Percentiles rank a stretch among this genome's conserved stretches.
phyloP scores from a whole-genome alignment of 2,888 invertebrate species.

The Hypomecis atomaria region DNA sequence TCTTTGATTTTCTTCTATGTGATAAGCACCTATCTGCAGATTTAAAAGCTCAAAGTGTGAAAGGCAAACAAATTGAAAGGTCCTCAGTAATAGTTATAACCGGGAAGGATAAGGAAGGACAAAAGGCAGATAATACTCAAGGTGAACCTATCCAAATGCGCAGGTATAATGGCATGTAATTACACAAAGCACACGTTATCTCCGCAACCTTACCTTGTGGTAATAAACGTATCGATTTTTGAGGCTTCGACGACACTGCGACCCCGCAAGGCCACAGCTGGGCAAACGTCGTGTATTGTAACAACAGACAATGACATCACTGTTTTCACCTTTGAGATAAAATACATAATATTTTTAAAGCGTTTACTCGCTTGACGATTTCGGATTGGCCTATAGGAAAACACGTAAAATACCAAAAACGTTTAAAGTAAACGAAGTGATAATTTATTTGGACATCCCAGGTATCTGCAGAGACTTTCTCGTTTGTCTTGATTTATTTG shows the following conservation, averaged over 20 bases:
- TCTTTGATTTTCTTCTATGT: no score
- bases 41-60: conserved; percentile 1
- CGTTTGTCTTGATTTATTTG: conserved; percentile 8
- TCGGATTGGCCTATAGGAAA: conserved; percentile 29
- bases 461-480: neutral
- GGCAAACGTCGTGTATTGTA: conserved; percentile 64
- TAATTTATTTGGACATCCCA: conserved; percentile 16
- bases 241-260: conserved; percentile 56
- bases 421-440: conserved; percentile 14
- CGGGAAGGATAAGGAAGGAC: conserved; percentile 27
- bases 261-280: conserved; percentile 81
- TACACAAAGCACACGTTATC: conserved; percentile 43
- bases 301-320: conserved; percentile 73
- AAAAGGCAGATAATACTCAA: conserved; percentile 23
- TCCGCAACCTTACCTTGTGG: conserved; percentile 45
- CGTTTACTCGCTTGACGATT: conserved; percentile 32
- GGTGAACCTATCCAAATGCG: conserved; percentile 28
- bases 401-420: conserved; percentile 15
- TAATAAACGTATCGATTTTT: conserved; percentile 52
- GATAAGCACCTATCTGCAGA: no score
- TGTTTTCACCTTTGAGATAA: conserved; percentile 50
- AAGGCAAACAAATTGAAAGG: conserved; percentile 11
- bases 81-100: conserved; percentile 13
- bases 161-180: conserved; percentile 29
- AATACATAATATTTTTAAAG: conserved; percentile 43